Evolutionary conservation across 2,113 vertebrate species (phyloP), one percentile per base, ranked within the genome.

Genomic region (Climacteris rufus): DNA sequence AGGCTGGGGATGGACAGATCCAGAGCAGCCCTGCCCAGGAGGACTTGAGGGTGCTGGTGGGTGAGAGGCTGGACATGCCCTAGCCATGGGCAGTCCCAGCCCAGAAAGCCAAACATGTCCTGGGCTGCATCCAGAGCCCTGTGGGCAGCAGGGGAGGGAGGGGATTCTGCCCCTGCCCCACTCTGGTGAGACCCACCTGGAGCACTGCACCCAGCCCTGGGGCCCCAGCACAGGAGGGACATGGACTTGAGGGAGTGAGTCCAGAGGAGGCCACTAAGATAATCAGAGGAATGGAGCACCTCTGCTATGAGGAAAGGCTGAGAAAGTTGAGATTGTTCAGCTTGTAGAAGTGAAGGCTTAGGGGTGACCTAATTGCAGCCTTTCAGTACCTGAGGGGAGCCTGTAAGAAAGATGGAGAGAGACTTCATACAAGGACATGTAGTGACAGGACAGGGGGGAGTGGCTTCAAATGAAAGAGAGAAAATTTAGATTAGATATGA

Each of bases 191-290:
- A 84, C 49, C 33, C 82, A 59, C 21, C 53, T 44, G 53, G 50
- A 74, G 69, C 66, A 1, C 54, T 60, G 65, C 57, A 64, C 3
- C 81, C 69, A 74, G 82, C 2, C 1, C 53, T 59, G 78, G 64
- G 52, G 22, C 20, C 28, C 30, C 42, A 10, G 52, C 52, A 66
- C 1, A 1, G 60, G 7, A 76, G 2, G 25, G 52, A 50, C 44
- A 42, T 25, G 44, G 71, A 76, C 3, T 50, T 57, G 42, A 1
- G 7, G 52, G 24, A 57, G 16, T 0, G 0, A 66, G 52, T 1
- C 6, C 44, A 66, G 44, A 57, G 52, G 2, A 33, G 22, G 35
- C 9, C 5, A 72, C 15, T 1, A 44, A 44, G 3, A 9, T 33
- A 13, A 2, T 37, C 33, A 59, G 2, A 30, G 30, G 35, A 11